Evolutionary conservation across 2,113 vertebrate species (phyloP).

Genomic region (Chloropsis cyanopogon): DNA sequence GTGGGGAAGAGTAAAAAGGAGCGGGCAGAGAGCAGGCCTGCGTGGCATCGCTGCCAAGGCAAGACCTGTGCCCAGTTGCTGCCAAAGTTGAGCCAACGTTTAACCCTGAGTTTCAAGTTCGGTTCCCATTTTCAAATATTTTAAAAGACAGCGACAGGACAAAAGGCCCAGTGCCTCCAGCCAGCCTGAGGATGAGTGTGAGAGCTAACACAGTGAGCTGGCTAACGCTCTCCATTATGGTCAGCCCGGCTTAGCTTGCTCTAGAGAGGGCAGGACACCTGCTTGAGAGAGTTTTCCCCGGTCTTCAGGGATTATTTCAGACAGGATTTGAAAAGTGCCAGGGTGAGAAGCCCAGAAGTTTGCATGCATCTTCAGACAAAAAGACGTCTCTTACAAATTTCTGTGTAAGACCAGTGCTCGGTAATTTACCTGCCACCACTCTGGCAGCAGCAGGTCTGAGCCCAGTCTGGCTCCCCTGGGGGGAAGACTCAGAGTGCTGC

Average conservation of each 20-base stretch:
- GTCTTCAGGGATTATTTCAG: background rate
- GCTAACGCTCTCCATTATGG: fast-evolving
- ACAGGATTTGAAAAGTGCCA: background rate
- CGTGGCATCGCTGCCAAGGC: fast-evolving
- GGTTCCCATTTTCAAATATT: background rate
- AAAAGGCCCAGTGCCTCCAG: background rate
- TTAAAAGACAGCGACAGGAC: background rate
- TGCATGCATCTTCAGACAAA: background rate
- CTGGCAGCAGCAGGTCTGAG: background rate
- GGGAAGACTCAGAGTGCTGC: background rate
- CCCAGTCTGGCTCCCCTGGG: background rate
- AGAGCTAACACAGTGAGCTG: fast-evolving
- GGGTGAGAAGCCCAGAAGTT: background rate
- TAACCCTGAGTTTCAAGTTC: background rate
- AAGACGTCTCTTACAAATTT: background rate
- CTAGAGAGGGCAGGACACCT: background rate
- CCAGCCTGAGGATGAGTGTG: background rate
- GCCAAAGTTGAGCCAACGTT: background rate
- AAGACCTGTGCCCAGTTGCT: background rate
- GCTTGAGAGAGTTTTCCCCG: background rate
- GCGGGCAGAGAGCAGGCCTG: fast-evolving
- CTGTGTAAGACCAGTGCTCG: fast-evolving
- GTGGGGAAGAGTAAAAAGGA: background rate
- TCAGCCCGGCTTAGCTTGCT: background rate
- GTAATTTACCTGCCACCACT: background rate